phyloP scores from a whole-genome alignment of 2,797 vertebrate genomes.

The Ctenosaura bakeri region DNA sequence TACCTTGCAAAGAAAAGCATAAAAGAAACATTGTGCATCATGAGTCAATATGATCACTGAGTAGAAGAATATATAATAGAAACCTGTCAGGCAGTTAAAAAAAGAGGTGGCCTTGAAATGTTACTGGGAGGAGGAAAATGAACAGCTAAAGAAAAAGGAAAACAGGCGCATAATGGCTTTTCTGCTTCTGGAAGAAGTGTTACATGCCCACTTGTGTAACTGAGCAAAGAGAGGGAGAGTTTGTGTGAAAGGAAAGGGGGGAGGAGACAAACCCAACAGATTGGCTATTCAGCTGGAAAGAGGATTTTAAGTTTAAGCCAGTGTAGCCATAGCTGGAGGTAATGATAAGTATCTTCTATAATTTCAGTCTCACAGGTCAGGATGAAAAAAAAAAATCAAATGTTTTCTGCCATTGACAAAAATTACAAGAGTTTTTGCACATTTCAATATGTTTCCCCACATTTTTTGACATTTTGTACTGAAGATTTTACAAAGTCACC shows the following conservation, averaged over 20 bases:
- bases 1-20: slow-evolving; percentile 11
- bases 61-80: neutral
- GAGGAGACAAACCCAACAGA: neutral
- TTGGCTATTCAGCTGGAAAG: neutral
- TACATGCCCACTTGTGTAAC: fast-evolving
- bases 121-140: slow-evolving; percentile 22
- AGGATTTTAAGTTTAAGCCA: slow-evolving; percentile 3
- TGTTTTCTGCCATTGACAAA: no score
- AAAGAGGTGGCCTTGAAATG: neutral
- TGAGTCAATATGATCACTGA: slow-evolving; percentile 5
- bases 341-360: neutral
- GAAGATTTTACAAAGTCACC: no score
- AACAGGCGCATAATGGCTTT: neutral
- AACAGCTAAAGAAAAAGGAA: slow-evolving; percentile 2
- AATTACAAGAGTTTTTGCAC: no score
- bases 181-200: neutral
- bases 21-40: neutral
- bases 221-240: neutral
- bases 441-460: no score
- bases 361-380: no score
- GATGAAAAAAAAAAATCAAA: neutral
- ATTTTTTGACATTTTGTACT: no score
- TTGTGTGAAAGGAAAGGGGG: neutral
- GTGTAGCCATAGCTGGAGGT: neutral
- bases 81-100: slow-evolving; percentile 1